Percentiles rank a stretch among this genome's conserved stretches.
Evolutionary conservation across 2,888 invertebrate genomes (phyloP).

Genomic region (Athrips mouffetella): DNA sequence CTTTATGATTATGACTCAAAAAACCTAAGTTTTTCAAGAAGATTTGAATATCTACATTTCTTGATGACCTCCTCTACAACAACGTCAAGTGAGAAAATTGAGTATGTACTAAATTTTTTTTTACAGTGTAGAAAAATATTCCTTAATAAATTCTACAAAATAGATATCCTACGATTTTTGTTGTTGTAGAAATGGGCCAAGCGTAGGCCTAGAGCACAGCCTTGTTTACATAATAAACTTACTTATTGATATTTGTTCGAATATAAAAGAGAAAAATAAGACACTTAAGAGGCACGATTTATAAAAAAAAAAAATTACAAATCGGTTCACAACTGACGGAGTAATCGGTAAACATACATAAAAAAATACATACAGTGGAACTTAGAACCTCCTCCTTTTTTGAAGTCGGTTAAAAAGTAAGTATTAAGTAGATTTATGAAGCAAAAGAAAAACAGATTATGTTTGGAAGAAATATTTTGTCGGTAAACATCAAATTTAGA

Average conservation of each 20-base stretch:
- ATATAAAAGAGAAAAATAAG: background rate
- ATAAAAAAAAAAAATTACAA: too few relatives aligned
- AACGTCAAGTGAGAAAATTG: background rate
- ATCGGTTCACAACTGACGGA: too few relatives aligned
- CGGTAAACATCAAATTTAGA: too few relatives aligned
- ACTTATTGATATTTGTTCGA: constrained; percentile 12
- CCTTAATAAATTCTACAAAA: constrained; percentile 25
- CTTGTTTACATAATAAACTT: constrained; percentile 21
- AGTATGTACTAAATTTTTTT: constrained; percentile 4
- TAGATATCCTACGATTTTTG: constrained; percentile 12
- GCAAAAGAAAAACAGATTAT: too few relatives aligned
- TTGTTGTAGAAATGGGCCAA: constrained; percentile 27
- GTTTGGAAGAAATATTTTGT: too few relatives aligned
- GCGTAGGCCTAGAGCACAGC: constrained; percentile 32
- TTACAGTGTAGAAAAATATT: constrained; percentile 13
- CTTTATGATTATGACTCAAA: constrained; percentile 41
- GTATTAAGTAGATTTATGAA: too few relatives aligned
- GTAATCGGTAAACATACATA: too few relatives aligned
- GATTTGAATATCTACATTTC: constrained; percentile 5
- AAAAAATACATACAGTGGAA: too few relatives aligned
- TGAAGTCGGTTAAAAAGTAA: too few relatives aligned
- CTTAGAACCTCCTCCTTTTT: too few relatives aligned
- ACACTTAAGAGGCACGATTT: background rate
- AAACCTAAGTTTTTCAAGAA: constrained; percentile 20
- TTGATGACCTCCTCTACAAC: constrained; percentile 19